Evolutionary conservation across 2,113 vertebrate species (phyloP).

Genomic region (Perccottus glenii): DNA sequence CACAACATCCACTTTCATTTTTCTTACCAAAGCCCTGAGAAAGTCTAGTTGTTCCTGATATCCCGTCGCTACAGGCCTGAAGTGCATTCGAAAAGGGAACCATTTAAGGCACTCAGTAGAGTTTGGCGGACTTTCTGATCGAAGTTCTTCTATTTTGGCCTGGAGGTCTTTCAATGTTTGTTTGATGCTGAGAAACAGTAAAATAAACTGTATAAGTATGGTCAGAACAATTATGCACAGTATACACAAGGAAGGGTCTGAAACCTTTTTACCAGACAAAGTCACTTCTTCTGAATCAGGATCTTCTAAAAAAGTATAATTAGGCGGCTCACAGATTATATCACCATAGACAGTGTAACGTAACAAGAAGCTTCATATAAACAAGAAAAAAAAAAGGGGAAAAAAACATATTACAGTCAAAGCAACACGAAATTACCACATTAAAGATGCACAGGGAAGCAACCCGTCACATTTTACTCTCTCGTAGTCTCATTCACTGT

Average conservation of each 20-base stretch:
- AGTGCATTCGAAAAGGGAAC: conserved; percentile 79
- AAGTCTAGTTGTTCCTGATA: conserved; percentile 86
- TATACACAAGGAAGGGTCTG: not conserved
- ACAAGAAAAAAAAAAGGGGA: conserved; percentile 5
- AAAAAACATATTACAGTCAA: conserved; percentile 17
- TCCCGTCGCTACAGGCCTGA: conserved; percentile 73
- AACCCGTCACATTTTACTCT: conserved; percentile 34
- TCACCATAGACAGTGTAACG: conserved; percentile 14
- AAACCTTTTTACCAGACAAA: not conserved
- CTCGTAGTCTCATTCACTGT: conserved; percentile 45
- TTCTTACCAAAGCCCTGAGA: conserved; percentile 88
- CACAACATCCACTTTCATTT: conserved; percentile 1
- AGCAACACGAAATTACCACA: conserved; percentile 8
- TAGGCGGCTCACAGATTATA: conserved; percentile 5
- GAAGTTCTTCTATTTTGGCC: conserved; percentile 80
- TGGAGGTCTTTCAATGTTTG: conserved; percentile 87
- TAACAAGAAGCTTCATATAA: conserved; percentile 1
- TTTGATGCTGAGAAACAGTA: conserved; percentile 81
- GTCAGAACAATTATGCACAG: not conserved
- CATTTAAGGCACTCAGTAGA: conserved; percentile 84
- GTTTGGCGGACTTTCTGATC: conserved; percentile 74
- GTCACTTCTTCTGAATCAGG: conserved; percentile 1
- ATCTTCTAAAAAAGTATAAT: conserved; percentile 12
- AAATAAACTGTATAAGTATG: conserved; percentile 12
- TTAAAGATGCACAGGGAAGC: conserved; percentile 22